phyloP scores from a whole-genome alignment of 1,140 invertebrate species.

The Nixonia krombeini region DNA sequence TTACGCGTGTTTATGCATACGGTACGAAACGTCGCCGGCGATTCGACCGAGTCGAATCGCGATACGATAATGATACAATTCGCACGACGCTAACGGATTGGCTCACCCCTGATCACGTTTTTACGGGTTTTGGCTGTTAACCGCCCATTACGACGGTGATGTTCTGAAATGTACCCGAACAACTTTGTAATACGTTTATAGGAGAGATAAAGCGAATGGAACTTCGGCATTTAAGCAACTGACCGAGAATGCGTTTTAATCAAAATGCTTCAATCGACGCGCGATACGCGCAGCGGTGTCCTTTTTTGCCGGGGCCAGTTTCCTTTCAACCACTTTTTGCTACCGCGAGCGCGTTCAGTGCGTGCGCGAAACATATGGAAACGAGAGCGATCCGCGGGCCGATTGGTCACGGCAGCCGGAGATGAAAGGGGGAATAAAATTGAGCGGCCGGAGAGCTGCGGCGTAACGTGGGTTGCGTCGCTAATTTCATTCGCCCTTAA shows the following conservation, averaged over 20 bases:
- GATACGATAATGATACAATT: conserved; percentile 49
- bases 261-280: too few relatives aligned
- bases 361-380: conserved; percentile 11
- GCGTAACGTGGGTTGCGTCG: conserved; percentile 50
- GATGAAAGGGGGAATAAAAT: conserved; percentile 51
- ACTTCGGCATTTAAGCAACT: too few relatives aligned
- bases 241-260: too few relatives aligned
- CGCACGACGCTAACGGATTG: conserved; percentile 35
- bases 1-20: conserved; percentile 42
- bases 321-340: too few relatives aligned
- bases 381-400: conserved; percentile 13
- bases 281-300: too few relatives aligned
- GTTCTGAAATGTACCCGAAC: too few relatives aligned
- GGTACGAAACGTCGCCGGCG: conserved; percentile 29
- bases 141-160: too few relatives aligned
- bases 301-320: too few relatives aligned
- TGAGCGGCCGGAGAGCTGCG: conserved; percentile 15
- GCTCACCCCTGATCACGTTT: too few relatives aligned
- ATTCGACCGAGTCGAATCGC: conserved; percentile 47
- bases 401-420: conserved; percentile 46
- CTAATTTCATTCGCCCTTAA: conserved; percentile 55
- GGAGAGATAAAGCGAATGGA: too few relatives aligned
- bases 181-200: too few relatives aligned
- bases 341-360: neutral
- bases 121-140: too few relatives aligned